These are phyloP conservation scores for Drosophila nasuta DNA, from an alignment of 1,140 invertebrate genomes.

Conservation along the genomic window DNA sequence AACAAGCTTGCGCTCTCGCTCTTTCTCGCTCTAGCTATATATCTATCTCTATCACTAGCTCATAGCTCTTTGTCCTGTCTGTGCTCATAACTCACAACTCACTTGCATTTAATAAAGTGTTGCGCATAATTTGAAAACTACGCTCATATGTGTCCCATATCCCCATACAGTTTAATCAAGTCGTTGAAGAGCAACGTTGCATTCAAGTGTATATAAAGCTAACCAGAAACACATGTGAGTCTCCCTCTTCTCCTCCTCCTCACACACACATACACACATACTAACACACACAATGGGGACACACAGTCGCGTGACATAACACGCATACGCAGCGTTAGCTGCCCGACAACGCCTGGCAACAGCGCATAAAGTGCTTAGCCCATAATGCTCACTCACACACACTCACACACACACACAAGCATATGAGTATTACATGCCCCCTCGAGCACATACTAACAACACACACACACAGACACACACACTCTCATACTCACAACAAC, in stretches of 20 bases:
- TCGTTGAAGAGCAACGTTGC: constrained; percentile 62
- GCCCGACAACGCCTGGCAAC: constrained; percentile 52
- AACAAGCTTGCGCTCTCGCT: constrained; percentile 1
- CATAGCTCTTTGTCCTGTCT: constrained; percentile 3
- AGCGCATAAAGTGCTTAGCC: constrained; percentile 62
- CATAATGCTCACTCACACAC: constrained; percentile 43
- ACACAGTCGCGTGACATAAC: constrained; percentile 33
- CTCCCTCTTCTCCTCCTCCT: background rate
- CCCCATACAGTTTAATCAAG: constrained; percentile 69
- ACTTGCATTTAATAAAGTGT: constrained; percentile 73
- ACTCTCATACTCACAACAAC: constrained; percentile 15
- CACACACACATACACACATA: constrained; percentile 11
- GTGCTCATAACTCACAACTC: constrained; percentile 39
- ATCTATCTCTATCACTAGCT: background rate
- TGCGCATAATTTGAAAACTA: constrained; percentile 69
- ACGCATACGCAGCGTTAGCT: constrained; percentile 66
- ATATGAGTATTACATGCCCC: constrained; percentile 7
- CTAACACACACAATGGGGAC: constrained; percentile 11
- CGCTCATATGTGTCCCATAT: constrained; percentile 43
- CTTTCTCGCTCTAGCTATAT: background rate
- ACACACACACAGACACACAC: constrained; percentile 15
- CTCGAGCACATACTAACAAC: constrained; percentile 20
- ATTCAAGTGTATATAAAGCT: constrained; percentile 40
- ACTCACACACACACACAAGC: background rate
- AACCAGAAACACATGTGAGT: constrained; percentile 35